phyloP scores from a whole-genome alignment of 2,888 invertebrate species.

The Julus scandinavius region DNA sequence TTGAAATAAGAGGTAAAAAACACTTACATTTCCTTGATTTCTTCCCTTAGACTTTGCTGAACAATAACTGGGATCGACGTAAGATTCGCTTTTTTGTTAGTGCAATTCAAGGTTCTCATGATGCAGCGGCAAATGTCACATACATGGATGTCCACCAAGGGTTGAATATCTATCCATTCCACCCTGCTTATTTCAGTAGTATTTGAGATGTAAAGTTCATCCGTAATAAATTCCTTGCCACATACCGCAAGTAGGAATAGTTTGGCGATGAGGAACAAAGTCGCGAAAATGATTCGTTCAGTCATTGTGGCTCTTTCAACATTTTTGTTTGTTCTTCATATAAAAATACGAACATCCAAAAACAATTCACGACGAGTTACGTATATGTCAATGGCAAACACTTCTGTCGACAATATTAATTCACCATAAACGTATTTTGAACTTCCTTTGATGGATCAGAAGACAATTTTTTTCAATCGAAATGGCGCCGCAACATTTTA shows the following conservation, averaged over 20 bases:
- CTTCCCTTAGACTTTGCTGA: background rate
- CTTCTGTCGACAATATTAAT: background rate
- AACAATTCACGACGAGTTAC: background rate
- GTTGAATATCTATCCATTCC: background rate
- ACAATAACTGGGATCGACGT: background rate
- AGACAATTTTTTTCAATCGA: background rate
- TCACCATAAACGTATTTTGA: background rate
- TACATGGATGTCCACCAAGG: background rate
- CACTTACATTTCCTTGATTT: slow-evolving; percentile 19
- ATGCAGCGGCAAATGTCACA: background rate
- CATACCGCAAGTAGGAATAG: background rate
- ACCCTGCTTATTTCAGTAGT: background rate
- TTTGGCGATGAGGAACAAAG: background rate
- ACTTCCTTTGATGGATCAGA: background rate
- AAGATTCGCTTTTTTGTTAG: background rate
- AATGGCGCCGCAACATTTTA: background rate
- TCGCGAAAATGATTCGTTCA: background rate
- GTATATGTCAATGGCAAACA: background rate
- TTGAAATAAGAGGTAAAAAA: background rate
- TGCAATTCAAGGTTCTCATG: background rate
- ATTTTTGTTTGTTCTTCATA: background rate
- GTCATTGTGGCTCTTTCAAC: background rate
- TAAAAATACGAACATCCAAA: background rate
- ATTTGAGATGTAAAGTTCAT: background rate
- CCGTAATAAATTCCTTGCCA: background rate